phyloP scores from a whole-genome alignment of 2,888 invertebrate species.

The Athrips mouffetella region DNA sequence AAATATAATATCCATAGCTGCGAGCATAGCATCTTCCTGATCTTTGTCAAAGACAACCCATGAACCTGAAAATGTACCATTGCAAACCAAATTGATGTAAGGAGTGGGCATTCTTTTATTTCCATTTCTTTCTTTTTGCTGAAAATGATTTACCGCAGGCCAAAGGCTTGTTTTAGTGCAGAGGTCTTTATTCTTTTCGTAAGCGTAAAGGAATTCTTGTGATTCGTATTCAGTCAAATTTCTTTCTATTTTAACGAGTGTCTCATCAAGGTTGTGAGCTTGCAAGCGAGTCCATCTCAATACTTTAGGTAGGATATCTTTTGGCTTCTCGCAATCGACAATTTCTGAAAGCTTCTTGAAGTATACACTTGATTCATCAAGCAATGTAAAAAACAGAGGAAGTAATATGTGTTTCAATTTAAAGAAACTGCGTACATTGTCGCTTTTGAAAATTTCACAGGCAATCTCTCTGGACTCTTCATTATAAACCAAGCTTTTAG shows the following conservation, averaged over 20 bases:
- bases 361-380: constrained; percentile 23
- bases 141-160: constrained; percentile 1
- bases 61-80: constrained; percentile 26
- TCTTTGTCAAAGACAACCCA: constrained; percentile 25
- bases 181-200: constrained; percentile 1
- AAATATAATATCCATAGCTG: constrained; percentile 34
- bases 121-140: neutral
- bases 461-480: neutral
- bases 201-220: constrained; percentile 13
- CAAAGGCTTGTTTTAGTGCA: neutral
- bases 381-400: constrained; percentile 22
- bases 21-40: constrained; percentile 35
- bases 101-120: constrained; percentile 29
- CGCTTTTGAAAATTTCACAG: neutral
- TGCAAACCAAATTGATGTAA: constrained; percentile 33
- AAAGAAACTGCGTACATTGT: neutral
- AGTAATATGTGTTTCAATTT: constrained; percentile 12
- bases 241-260: constrained; percentile 9
- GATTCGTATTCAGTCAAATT: constrained; percentile 11
- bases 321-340: constrained; percentile 11
- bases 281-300: constrained; percentile 22
- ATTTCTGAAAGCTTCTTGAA: constrained; percentile 20
- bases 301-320: constrained; percentile 13
- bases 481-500: constrained; percentile 8
- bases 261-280: neutral